Evolutionary conservation across 2,888 invertebrate genomes (phyloP), one percentile per base, ranked within the genome.

Genomic region (Andrena bicolor): DNA sequence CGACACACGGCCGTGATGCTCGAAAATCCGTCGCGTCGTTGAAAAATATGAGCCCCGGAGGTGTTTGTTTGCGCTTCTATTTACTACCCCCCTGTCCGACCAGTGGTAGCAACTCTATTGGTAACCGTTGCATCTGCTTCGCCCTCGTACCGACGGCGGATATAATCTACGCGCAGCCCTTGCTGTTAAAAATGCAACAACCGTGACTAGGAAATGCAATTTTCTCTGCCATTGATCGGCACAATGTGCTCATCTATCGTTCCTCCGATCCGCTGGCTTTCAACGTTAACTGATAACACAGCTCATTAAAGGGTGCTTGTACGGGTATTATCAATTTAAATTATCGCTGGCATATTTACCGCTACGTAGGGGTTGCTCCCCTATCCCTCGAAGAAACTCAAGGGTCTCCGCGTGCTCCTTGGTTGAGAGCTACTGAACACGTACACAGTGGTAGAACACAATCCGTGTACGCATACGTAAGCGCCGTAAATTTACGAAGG

Each of bases 401-500:
- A 51, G 30, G 35, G 48, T 5, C 10, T 0, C 32, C 2, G 16
- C 8, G 30, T 16, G 2, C n/a, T 48, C 51, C 1, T 30, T 3
- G 10, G 35, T 68, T 71, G 84, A 77, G 66, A 84, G 58, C 69
- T 60, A n/a, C 66, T 74, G 72, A 20, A 13, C 48, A 48, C 56
- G 32, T 32, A 8, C 49, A 73, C 76, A 73, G 30, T 10, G 35
- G 13, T 23, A 7, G 8, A 26, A n/a, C 49, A 16, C 3, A 41
- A n/a, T 23, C 53, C 53, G 5, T 28, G 32, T 35, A 64, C 35
- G 26, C 35, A 20, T 63, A 20, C 70, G 28, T 60, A 20, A 32
- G 56, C 26, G 64, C 65, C 61, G 78, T 78, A 80, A 86, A 87
- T 83, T 84, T 82, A 78, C 83, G 68, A 32, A 84, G 83, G 69